Evolutionary conservation across 2,797 vertebrate genomes (phyloP).

Genomic region (Syndactyla subalaris): DNA sequence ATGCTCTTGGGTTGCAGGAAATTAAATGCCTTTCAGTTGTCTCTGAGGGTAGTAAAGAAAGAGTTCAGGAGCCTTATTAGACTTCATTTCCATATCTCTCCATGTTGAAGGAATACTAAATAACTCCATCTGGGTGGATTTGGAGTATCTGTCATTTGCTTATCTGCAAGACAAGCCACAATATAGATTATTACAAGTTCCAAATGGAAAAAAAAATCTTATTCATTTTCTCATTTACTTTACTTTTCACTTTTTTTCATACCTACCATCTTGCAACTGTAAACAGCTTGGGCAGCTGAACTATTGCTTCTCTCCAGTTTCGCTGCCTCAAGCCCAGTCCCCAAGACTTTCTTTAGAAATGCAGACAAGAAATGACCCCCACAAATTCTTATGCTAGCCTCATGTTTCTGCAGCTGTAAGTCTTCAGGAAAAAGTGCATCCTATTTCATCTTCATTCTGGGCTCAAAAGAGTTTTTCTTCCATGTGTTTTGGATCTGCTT

Average conservation of each 20-base stretch:
- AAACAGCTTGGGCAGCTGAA: neutral
- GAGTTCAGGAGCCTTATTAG: slow-evolving; percentile 41
- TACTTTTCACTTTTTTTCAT: neutral
- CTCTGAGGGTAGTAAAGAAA: slow-evolving; percentile 29
- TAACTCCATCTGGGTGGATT: neutral
- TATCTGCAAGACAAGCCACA: neutral
- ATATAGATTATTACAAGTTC: neutral
- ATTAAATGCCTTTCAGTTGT: slow-evolving; percentile 16
- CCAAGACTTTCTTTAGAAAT: neutral
- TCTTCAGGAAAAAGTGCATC: neutral
- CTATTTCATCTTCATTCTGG: neutral
- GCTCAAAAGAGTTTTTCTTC: neutral
- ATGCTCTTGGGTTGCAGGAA: slow-evolving; percentile 35
- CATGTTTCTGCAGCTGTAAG: neutral
- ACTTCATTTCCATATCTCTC: slow-evolving; percentile 38
- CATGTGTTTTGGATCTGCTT: neutral
- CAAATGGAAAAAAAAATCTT: neutral
- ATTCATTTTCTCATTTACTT: neutral
- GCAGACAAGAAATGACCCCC: neutral
- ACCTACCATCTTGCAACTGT: neutral
- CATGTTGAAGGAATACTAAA: neutral
- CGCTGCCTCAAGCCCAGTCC: neutral
- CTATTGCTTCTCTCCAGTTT: neutral
- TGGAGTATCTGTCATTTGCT: neutral
- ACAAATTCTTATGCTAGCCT: neutral